A percentile compares a stretch with the other conserved stretches of the same genome.
These are phyloP conservation scores for Meandrina meandrites DNA, from an alignment of 92 coral and sea anemone species.

Conservation along the genomic window DNA sequence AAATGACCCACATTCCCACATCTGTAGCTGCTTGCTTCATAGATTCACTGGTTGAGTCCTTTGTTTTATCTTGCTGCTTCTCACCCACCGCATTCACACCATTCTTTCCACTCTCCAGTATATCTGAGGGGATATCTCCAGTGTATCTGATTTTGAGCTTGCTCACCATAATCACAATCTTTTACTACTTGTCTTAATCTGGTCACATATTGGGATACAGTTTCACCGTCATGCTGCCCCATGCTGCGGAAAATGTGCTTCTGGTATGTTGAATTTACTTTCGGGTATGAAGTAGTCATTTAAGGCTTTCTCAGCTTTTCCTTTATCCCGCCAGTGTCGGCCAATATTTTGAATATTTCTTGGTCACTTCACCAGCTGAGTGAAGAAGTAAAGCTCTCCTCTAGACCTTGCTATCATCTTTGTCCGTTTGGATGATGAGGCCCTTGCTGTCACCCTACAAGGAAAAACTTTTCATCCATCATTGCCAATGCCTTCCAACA, in stretches of 20 bases:
- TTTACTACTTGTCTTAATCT: constrained; percentile 10
- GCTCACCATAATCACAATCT: constrained; percentile 34
- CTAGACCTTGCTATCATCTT: too few species aligned
- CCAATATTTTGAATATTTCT: constrained; percentile 39
- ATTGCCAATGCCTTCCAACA: constrained; percentile 40
- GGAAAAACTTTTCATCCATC: constrained; percentile 51
- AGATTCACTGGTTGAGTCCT: too few species aligned
- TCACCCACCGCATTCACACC: neutral
- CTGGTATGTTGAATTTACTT: constrained; percentile 42
- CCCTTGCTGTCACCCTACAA: constrained; percentile 54
- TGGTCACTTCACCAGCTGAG: constrained; percentile 39
- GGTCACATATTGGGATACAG: constrained; percentile 11
- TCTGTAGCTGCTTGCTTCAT: neutral
- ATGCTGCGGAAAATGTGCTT: constrained; percentile 37
- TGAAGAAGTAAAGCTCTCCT: constrained; percentile 45
- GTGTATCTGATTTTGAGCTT: constrained; percentile 15
- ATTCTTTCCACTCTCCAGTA: neutral
- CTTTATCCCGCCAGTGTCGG: constrained; percentile 23
- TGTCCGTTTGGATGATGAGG: constrained; percentile 30
- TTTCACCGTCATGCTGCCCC: constrained; percentile 14
- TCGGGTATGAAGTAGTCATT: constrained; percentile 1
- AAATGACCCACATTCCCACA: constrained; percentile 28
- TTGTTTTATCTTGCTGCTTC: too few species aligned
- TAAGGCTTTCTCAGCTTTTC: constrained; percentile 38
- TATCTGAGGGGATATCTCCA: too few species aligned